Base-by-base conservation (phyloP, 2,113 vertebrate genomes). In the Epinephelus lanceolatus region DNA sequence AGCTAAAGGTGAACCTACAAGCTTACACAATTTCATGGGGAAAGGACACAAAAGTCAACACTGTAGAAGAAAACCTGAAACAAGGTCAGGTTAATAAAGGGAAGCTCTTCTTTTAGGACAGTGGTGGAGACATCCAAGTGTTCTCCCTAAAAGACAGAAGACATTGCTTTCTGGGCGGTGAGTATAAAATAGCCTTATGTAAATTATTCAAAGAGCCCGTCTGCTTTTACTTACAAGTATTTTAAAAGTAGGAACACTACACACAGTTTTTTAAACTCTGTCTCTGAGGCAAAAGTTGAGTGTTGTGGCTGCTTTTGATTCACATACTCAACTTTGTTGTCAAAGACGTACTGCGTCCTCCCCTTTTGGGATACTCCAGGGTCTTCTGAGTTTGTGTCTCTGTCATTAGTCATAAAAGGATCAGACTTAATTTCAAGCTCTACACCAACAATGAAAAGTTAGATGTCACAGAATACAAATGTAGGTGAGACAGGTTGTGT, bases 151-250 rank as follows among this genome's bases (percentile, higher is more conserved):
- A 86, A 80, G 52, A 71, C 56, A 47, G 59, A 30, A 71, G 71
- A 69, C 42, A 6, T n/a, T 51, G 72, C 62, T 84, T 65, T 79
- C 78, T 69, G 72, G 51, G 55, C 13, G 6, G 53, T 60, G 75
- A 70, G 53, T 66, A 83, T 72, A 91, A 91, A 89, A 89, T 67
- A 76, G 45, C 57, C 66, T 14, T 71, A 4, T 19, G 71, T 94
- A 63, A 93, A 94, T 93, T 85, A 94, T 94, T 93, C 51, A 94
- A 33, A 62, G 67, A 68, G 25, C 18, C 86, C 85, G 85, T 92
- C 90, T 90, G 84, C 87, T 76, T 86, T 89, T 69, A 79, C 66
- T 61, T 84, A 73, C 30, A 52, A 72, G 71, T 81, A 83, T 91
- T 88, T 92, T 87, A 80, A 85, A 86, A 86, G 76, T 61, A 85